Evolutionary conservation across 2,888 invertebrate genomes (phyloP).

Genomic region (Tiliacea citrago): DNA sequence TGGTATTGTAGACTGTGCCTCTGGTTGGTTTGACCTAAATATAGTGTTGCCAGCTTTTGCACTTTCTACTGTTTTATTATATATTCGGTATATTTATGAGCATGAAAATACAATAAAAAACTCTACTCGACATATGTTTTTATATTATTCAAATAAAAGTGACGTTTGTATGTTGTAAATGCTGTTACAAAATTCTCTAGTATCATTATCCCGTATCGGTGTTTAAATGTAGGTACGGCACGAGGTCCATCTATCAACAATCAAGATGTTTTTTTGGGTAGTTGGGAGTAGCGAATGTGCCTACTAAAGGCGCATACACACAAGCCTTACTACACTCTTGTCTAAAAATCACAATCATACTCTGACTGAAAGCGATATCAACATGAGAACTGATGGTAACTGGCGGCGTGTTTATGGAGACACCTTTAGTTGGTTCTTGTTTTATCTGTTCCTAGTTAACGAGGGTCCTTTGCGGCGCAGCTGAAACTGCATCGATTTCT

Average conservation of each 20-base stretch:
- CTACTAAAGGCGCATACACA: neutral
- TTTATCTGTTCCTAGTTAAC: constrained; percentile 9
- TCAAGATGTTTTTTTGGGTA: neutral
- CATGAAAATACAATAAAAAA: neutral
- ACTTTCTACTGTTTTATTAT: neutral
- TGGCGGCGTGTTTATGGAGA: neutral
- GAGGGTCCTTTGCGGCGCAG: neutral
- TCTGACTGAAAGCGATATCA: neutral
- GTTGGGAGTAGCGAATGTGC: neutral
- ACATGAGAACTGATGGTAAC: constrained; percentile 9
- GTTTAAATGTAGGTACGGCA: neutral
- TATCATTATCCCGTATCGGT: neutral
- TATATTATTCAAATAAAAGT: neutral
- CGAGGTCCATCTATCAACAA: no score
- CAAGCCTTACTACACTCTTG: neutral
- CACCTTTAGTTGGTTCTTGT: constrained; percentile 8
- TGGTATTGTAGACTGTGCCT: neutral
- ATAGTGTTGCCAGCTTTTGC: neutral
- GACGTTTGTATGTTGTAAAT: neutral
- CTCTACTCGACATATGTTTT: neutral
- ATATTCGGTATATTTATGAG: neutral
- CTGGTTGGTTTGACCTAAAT: neutral
- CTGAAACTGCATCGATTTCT: neutral
- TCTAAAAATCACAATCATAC: neutral
- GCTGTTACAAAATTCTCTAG: neutral